Evolutionary conservation across 2,113 vertebrate genomes (phyloP).

Genomic region (Phaetusa simplex): DNA sequence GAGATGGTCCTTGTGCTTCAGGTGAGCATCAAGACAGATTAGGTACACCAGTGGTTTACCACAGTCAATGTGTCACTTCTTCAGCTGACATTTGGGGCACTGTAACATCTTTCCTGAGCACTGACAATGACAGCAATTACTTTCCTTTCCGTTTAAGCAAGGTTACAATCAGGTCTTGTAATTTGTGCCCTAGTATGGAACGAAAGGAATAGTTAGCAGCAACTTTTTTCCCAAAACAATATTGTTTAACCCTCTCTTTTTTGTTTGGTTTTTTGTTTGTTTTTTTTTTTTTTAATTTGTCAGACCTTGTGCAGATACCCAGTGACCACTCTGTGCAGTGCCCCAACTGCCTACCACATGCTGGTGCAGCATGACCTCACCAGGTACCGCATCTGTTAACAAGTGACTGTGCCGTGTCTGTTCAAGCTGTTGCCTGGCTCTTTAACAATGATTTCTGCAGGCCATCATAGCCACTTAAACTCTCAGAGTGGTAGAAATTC

Average conservation of each 20-base stretch:
- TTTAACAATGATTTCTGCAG: not conserved
- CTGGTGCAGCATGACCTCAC: constrained; percentile 74
- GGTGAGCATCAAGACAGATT: not conserved
- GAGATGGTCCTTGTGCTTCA: not conserved
- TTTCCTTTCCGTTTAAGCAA: not conserved
- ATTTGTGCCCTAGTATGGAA: not conserved
- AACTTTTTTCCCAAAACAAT: not conserved
- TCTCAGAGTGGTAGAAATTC: not conserved
- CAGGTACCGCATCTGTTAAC: constrained; percentile 44
- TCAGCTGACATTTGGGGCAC: not conserved
- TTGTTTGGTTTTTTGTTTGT: not conserved
- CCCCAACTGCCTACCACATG: constrained; percentile 78
- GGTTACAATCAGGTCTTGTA: not conserved
- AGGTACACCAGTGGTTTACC: not conserved
- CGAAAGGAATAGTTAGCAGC: not conserved
- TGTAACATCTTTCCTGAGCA: not conserved
- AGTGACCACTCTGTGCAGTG: constrained; percentile 74
- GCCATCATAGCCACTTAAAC: not conserved
- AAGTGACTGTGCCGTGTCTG: too few relatives aligned
- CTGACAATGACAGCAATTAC: not conserved
- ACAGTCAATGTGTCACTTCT: not conserved
- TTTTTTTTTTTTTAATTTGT: not conserved
- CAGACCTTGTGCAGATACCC: constrained; percentile 78
- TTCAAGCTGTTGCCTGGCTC: not conserved
- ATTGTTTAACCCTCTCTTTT: not conserved